A percentile compares a stretch with the other conserved stretches of the same genome.
phyloP scores from a whole-genome alignment of 1,140 invertebrate genomes.

The Acyrthosiphon pisum region DNA sequence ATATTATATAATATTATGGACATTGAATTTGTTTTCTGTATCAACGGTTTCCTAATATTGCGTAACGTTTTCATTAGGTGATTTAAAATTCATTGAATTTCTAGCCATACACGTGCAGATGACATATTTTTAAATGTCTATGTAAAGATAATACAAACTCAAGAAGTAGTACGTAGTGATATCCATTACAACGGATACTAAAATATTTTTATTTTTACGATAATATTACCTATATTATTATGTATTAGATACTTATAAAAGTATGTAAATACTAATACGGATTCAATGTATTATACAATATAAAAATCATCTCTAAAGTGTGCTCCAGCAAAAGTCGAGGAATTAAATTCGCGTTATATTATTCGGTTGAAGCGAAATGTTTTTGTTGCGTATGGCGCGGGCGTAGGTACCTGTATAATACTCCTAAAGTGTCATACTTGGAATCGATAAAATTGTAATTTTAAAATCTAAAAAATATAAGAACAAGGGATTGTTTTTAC shows the following conservation, averaged over 20 bases:
- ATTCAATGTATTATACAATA: neutral
- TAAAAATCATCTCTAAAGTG: too few species aligned
- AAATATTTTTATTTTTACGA: neutral
- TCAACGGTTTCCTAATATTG: neutral
- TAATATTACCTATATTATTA: neutral
- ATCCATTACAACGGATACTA: neutral
- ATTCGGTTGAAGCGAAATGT: neutral
- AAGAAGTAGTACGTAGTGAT: neutral
- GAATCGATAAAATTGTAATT: conserved; percentile 16
- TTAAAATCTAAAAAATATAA: conserved; percentile 16
- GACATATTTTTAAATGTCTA: neutral
- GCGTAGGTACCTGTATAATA: too few species aligned
- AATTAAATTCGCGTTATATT: too few species aligned
- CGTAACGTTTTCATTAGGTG: neutral
- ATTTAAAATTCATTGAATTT: neutral
- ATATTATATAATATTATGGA: neutral
- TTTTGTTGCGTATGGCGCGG: neutral
- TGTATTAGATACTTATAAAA: too few species aligned
- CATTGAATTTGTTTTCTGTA: neutral
- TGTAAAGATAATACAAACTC: neutral
- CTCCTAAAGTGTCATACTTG: neutral
- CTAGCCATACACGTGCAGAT: neutral
- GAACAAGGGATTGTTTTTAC: neutral
- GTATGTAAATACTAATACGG: neutral
- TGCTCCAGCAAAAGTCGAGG: too few species aligned